Evolutionary conservation across 2,888 invertebrate genomes (phyloP), one percentile per base, ranked within the genome.

Genomic region (Trachelus iudaicus): DNA sequence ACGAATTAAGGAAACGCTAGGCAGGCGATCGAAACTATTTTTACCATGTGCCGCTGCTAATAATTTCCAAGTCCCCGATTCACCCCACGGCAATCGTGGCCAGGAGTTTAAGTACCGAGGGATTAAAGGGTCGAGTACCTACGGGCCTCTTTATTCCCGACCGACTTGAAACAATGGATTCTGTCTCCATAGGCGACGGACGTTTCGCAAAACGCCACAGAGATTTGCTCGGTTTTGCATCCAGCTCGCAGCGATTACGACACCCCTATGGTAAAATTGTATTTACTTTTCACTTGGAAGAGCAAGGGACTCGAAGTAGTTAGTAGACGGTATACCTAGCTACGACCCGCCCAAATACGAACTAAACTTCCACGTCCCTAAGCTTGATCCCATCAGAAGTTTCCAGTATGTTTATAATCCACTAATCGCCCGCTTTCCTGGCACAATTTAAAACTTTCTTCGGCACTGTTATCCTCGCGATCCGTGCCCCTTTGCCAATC

Each of bases 331-430:
- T 33, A 69, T 31, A 69, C 69, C 69, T 30, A 69, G 69, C 30
- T 11, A 33, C 6, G 69, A 75, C 76, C 73, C 80, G 76, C 77
- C 75, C 77, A 78, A 76, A 77, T 74, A 75, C 31, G 76, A 71
- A 69, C 35, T 71, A 33, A 69, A 40, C 75, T 77, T 77, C 74
- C 71, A 74, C 77, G 77, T 75, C 75, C 75, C 77, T 76, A 69
- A 37, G 40, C 73, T 75, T 85, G 86, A 90, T 89, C 88, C 87
- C 86, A 87, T 88, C 87, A 87, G 86, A 90, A 90, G 85, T 90
- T 89, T 86, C 84, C 87, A 85, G 88, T 86, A 87, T 90, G 90
- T 89, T 90, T 89, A 90, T 90, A 90, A 89, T 89, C 90, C 89
- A 87, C 89, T 89, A 89, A 91, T 91, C 89, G 88, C 85, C 85